phyloP scores from a whole-genome alignment of 1,140 invertebrate genomes.

The Rhyzopertha dominica region DNA sequence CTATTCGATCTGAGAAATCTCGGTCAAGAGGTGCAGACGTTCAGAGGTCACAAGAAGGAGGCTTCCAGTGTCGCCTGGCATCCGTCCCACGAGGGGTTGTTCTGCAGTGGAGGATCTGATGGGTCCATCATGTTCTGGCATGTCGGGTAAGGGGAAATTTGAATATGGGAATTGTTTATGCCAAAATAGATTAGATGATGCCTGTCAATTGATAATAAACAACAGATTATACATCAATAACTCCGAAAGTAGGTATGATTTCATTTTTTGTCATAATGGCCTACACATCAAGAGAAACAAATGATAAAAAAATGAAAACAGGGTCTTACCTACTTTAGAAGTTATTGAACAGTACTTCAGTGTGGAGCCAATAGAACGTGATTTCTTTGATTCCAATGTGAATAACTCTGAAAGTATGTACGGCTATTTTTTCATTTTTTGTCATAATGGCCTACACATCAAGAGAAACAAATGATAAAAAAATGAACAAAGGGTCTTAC shows the following conservation, averaged over 20 bases:
- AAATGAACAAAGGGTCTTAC: no score
- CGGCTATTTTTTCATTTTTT: no score
- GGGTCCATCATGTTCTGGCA: conserved; percentile 98
- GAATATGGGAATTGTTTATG: no score
- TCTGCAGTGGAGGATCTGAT: conserved; percentile 95
- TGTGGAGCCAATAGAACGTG: no score
- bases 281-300: not conserved
- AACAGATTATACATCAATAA: no score
- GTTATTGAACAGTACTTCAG: no score
- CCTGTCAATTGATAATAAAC: conserved; percentile 4
- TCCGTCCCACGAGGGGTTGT: conserved; percentile 92
- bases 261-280: not conserved
- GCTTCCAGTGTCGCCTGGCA: conserved; percentile 97
- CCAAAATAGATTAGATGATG: conserved; percentile 5
- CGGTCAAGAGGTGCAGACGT: conserved; percentile 89
- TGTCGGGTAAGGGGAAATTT: conserved; percentile 73
- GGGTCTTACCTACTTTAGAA: no score
- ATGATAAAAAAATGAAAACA: no score
- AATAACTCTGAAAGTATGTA: no score
- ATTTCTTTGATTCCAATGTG: no score
- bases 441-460: no score
- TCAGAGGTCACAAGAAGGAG: conserved; percentile 98
- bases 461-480: no score
- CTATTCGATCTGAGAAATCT: conserved; percentile 97
- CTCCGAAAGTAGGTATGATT: not conserved